phyloP scores from a whole-genome alignment of 2,113 vertebrate species.

The Trogon melanurus region DNA sequence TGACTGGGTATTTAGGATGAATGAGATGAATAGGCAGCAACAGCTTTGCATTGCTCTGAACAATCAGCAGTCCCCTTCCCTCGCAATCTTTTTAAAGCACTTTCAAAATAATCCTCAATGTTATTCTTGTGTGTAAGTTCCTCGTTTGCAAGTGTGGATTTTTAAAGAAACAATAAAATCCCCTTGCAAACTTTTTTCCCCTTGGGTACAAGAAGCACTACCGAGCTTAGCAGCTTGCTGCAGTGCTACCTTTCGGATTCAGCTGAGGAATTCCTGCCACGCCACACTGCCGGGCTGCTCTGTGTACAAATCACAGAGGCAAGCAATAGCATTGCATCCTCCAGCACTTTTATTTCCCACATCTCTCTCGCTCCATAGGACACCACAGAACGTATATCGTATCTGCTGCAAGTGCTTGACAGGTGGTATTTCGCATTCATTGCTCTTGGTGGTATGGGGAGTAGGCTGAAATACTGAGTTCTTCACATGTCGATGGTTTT shows the following conservation, averaged over 20 bases:
- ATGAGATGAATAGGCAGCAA: conserved; percentile 52
- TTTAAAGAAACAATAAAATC: not conserved
- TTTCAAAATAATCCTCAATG: conserved; percentile 19
- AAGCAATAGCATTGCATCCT: not conserved
- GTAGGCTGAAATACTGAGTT: conserved; percentile 8
- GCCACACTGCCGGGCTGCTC: not conserved
- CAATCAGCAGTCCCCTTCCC: conserved; percentile 1
- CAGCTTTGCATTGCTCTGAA: conserved; percentile 33
- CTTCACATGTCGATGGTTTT: conserved; percentile 50
- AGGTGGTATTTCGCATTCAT: conserved; percentile 23
- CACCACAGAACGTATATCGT: rapidly evolving
- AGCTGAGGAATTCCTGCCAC: not conserved
- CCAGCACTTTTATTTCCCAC: not conserved
- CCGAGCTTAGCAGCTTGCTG: not conserved
- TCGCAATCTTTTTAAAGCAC: not conserved
- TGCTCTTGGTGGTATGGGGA: not conserved
- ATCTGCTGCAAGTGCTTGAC: not conserved
- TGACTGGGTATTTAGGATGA: conserved; percentile 23
- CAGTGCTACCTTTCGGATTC: not conserved
- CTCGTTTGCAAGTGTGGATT: not conserved
- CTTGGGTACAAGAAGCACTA: not conserved
- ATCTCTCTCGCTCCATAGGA: not conserved
- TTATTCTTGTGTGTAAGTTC: not conserved
- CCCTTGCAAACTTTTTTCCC: not conserved
- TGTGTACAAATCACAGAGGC: not conserved